These are phyloP conservation scores for Asobara japonica DNA, from an alignment of 1,140 invertebrate species.

Conservation along the genomic window DNA sequence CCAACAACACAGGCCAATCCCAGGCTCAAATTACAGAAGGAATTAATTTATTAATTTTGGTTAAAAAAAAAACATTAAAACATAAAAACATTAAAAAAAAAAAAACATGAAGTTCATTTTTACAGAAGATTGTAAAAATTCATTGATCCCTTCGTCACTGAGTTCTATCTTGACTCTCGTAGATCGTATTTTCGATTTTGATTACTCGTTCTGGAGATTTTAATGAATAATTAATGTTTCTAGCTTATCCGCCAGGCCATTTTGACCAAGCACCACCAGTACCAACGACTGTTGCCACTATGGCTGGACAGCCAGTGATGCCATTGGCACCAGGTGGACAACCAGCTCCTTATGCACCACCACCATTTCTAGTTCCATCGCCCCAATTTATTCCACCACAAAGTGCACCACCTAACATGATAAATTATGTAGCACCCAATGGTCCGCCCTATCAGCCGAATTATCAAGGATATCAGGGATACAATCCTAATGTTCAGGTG, in stretches of 20 bases:
- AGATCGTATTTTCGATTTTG: no score
- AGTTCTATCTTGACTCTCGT: no score
- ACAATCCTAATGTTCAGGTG: slow-evolving; percentile 59
- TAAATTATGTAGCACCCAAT: slow-evolving; percentile 63
- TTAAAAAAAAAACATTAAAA: no score
- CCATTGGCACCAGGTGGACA: slow-evolving; percentile 60
- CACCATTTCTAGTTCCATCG: slow-evolving; percentile 61
- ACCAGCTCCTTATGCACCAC: slow-evolving; percentile 58
- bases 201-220: not conserved
- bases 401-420: slow-evolving; percentile 61
- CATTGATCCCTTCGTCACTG: no score
- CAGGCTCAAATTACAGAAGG: no score
- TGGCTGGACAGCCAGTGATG: slow-evolving; percentile 56
- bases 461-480: slow-evolving; percentile 61
- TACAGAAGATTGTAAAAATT: no score
- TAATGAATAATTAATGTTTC: not conserved
- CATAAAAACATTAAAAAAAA: no score
- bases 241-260: slow-evolving; percentile 57
- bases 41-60: no score
- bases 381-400: slow-evolving; percentile 63
- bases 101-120: no score
- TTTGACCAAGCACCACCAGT: slow-evolving; percentile 58
- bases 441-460: slow-evolving; percentile 62
- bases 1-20: no score
- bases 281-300: slow-evolving; percentile 49